Base-by-base conservation (phyloP, 2,113 vertebrate genomes). In the Meleagris gallopavo region DNA sequence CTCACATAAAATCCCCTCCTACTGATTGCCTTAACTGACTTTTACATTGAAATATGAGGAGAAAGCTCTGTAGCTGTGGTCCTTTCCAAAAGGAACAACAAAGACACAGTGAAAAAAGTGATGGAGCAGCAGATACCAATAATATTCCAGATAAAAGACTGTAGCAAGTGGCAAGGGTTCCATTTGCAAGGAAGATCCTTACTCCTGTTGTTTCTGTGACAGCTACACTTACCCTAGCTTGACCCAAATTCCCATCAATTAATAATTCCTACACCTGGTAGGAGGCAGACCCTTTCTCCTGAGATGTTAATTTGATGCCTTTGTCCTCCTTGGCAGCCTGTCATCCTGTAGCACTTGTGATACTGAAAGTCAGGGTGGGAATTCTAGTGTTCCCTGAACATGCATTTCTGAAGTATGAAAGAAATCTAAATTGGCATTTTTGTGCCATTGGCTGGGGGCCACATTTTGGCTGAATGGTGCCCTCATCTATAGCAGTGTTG, bases 391-490 rank as follows among this genome's bases (percentile, higher is more conserved):
- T 88, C 13, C 20, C 15, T 29, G 3, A 50, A 19, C 43, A 22
- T 52, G 10, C 4, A 19, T 81, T 93, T 88, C 50, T 69, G 32
- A 93, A 88, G 29, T 36, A 46, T 10, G 13, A 88, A 91, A 77
- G 29, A 88, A 94, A 95, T 90, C 19, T 57, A 83, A 95, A 91
- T 74, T 6, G 2, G 46, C n/a, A 18, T 79, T 94, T 95, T 65
- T 86, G 61, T 78, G 69, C 29, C 72, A 15, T 72, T 61, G 85
- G 61, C 57, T 69, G 64, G 11, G 18, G 46, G 20, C 50, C 72
- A 74, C 2, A 21, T 64, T 32, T 80, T 78, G 34, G 15, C 69
- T 81, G 27, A 75, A 83, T 17, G 12, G 3, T 80, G 65, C 34
- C 78, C 60, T 89, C 60, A 75, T 86, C 80, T 83, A 20, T 45